Percentiles rank a stretch among this genome's conserved stretches.
These are phyloP conservation scores for Euleptes europaea DNA, from an alignment of 2,113 vertebrate genomes.

Conservation along the genomic window DNA sequence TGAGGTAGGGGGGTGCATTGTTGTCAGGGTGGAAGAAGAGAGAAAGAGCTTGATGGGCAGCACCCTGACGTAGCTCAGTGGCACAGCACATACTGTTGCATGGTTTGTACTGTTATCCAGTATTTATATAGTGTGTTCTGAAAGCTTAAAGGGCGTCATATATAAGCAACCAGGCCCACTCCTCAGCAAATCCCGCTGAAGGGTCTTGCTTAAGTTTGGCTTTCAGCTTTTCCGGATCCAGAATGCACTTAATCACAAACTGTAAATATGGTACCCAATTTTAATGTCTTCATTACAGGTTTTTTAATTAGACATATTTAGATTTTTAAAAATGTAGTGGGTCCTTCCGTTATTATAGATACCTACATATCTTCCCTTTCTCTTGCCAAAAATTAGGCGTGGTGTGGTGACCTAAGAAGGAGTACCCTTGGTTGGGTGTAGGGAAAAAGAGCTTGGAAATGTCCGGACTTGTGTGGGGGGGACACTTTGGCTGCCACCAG, in stretches of 20 bases:
- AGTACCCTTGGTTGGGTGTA: no score
- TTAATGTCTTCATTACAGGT: not conserved
- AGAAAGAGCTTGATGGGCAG: no score
- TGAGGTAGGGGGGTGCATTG: no score
- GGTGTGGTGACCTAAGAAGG: not conserved
- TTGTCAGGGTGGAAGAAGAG: no score
- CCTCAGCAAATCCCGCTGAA: not conserved
- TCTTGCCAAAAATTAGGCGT: not conserved
- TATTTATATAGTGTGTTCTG: not conserved
- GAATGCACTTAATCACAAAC: not conserved
- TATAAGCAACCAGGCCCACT: not conserved
- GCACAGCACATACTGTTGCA: not conserved
- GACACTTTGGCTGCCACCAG: no score
- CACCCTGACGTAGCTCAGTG: not conserved
- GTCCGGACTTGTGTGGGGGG: no score
- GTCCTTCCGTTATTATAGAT: not conserved
- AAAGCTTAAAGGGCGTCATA: not conserved
- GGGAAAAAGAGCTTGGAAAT: no score
- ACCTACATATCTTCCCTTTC: not conserved
- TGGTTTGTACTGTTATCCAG: not conserved
- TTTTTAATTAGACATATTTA: not conserved
- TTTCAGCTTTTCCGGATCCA: not conserved
- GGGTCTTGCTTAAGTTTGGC: not conserved
- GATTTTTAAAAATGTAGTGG: not conserved
- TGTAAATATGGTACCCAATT: not conserved